Base-by-base conservation (phyloP, 2,113 vertebrate species). In the Forbesichthys agassizii region DNA sequence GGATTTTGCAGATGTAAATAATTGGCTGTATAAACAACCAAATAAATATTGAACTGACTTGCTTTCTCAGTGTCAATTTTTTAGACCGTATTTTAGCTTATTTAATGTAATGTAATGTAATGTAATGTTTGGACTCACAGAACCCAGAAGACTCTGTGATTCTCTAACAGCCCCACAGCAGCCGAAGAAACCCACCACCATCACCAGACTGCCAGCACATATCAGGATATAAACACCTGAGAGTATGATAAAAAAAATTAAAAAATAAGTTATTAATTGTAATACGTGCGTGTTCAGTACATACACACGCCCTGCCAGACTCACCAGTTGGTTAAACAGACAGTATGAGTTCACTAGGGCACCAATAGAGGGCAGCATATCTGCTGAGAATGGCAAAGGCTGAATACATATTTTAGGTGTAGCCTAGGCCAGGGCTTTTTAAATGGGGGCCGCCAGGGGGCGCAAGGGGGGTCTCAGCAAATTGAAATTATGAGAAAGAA, bases 131-230 rank as follows among this genome's bases (percentile, higher is more conserved):
- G 14, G 16, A 94, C 96, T 97, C 89, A 99, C 97, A 60, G 93
- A 94, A 89, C 94, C 96, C 7, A 99, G 94, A 49, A 99, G 93
- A 68, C 96, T 99, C 70, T 98, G 96, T 14, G 97, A 99, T 82
- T 99, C 97, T 54, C 95, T 88, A 9, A 95, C 94, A 54, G 96
- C 96, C 83, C 97, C 97, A 61, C 97, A 99, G 88, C 97, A 99
- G 11, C 97, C 96, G 10, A 96, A 98, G 89, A 98, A 98, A 48
- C 97, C 97, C 53, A 99, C 94, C 42, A 95, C 69, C 92, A 95
- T 94, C 93, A 99, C 96, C 86, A 99, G 84, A 83, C 92, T 93
- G 3, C 97, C 97, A 0, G 95, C 95, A 72, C 92, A 95, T 33
- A 98, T 95, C 85, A 99, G 86, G 33, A 98, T 96, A 36, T 98